A percentile compares a stretch with the other conserved stretches of the same genome.
Conservation (phyloP, 2,888 invertebrate genomes). For the Diplazon laetatorius region DNA sequence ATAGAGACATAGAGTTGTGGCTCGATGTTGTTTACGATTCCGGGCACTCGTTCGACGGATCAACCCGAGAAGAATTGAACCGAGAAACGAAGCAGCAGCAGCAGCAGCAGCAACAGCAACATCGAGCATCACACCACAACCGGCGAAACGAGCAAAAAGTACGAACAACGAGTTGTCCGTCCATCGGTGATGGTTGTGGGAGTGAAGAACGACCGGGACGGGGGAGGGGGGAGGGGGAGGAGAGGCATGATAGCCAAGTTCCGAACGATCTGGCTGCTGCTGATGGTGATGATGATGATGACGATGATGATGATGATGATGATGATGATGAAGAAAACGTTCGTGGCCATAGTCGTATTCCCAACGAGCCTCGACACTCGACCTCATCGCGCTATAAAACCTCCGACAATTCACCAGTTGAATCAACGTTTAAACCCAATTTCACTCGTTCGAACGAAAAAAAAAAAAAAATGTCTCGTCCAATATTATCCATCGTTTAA, state of each 20-base stretch:
- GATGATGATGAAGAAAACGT: constrained; percentile 27
- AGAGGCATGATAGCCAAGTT: constrained; percentile 15
- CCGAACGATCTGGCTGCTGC: neutral
- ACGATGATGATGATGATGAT: constrained; percentile 14
- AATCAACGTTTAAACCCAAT: neutral
- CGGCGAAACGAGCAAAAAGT: constrained; percentile 38
- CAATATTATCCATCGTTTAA: too few relatives aligned
- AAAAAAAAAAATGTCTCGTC: too few relatives aligned
- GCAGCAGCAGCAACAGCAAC: constrained; percentile 12
- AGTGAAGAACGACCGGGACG: constrained; percentile 25
- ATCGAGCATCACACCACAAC: too few relatives aligned
- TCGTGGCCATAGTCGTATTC: constrained; percentile 8
- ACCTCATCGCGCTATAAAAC: constrained; percentile 64
- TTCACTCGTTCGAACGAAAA: too few relatives aligned
- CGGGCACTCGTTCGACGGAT: constrained; percentile 20
- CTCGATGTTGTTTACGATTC: constrained; percentile 34
- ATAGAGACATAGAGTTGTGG: neutral
- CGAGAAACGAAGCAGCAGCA: constrained; percentile 33
- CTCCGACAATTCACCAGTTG: too few relatives aligned
- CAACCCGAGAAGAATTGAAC: constrained; percentile 36
- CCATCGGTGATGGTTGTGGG: constrained; percentile 7
- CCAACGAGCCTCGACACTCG: constrained; percentile 81
- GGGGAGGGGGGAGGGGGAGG: too few relatives aligned
- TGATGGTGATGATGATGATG: constrained; percentile 9
- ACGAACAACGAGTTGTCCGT: constrained; percentile 23